phyloP scores from a whole-genome alignment of 1,140 invertebrate genomes.

The Aphis craccivora region DNA sequence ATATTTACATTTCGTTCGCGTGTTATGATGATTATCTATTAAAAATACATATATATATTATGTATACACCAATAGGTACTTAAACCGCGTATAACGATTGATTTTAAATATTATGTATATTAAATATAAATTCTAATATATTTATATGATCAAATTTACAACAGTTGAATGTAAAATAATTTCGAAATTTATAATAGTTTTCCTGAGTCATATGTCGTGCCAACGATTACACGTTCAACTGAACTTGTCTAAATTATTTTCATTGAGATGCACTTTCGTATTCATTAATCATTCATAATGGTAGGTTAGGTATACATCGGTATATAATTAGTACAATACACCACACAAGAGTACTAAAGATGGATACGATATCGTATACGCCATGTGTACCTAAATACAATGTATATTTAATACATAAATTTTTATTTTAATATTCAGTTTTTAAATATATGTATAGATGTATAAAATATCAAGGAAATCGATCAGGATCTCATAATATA shows the following conservation, averaged over 20 bases:
- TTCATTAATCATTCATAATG: neutral
- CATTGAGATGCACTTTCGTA: neutral
- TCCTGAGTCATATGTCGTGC: neutral
- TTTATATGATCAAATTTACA: neutral
- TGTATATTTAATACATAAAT: no score
- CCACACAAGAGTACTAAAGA: neutral
- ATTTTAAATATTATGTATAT: neutral
- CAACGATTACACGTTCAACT: neutral
- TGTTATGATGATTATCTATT: neutral
- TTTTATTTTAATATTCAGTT: neutral
- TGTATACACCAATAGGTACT: neutral
- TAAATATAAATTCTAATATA: neutral
- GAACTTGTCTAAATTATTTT: neutral
- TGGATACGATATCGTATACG: neutral
- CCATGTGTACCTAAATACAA: neutral
- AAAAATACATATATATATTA: neutral
- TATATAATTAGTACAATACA: neutral
- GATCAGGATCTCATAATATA: neutral
- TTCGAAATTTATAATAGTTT: conserved; percentile 8
- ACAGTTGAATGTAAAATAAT: neutral
- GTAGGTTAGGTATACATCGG: neutral
- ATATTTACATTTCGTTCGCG: conserved; percentile 1
- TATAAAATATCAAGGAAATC: neutral
- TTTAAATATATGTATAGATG: neutral
- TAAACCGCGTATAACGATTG: neutral